Base-by-base conservation (phyloP, 2,797 vertebrate genomes). In the Ctenosaura bakeri region DNA sequence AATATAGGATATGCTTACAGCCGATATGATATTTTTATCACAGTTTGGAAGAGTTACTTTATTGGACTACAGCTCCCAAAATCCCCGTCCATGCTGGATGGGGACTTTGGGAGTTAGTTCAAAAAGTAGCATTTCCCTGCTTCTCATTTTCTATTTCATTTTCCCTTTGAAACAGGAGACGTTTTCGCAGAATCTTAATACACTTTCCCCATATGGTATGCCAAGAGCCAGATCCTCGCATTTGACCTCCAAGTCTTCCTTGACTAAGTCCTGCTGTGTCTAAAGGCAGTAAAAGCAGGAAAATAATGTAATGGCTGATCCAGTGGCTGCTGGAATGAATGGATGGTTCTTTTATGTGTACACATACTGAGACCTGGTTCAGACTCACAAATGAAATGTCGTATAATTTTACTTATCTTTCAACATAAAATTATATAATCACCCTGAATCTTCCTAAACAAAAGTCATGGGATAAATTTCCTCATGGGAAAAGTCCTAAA, bases 381-480 rank as follows among this genome's bases (percentile, higher is more conserved):
- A 35, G 1, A 0, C 0, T 2, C 20, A 12, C 69, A 46, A 32
- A 1, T 0, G 85, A 93, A 85, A 82, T 82, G 0, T 0, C 7
- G 88, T 4, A 76, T 77, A 0, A 82, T 85, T 84, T 89, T 91
- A 83, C 1, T 22, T 29, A 32, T 8, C 89, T 91, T 87, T 22
- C 82, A 64, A 52, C 1, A 32, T 18, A 0, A 90, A 91, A 92
- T 69, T 29, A 2, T 38, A 38, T 42, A 78, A 85, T 90, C 90
- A 62, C 29, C 78, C 46, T 88, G 26, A 62, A 24, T 78, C 73
- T 93, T 81, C 56, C 91, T 90, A 92, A 92, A 89, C 26, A 89
- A 93, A 94, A 94, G 35, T 3, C 42, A 83, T n/a, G 89, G 59
- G 81, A 2, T 69, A 69, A 74, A 83, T 83, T 88, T 92, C 83